Evolutionary conservation across 1,140 invertebrate species (phyloP), one percentile per base, ranked within the genome.

Genomic region (Trypoxylus dichotomus): DNA sequence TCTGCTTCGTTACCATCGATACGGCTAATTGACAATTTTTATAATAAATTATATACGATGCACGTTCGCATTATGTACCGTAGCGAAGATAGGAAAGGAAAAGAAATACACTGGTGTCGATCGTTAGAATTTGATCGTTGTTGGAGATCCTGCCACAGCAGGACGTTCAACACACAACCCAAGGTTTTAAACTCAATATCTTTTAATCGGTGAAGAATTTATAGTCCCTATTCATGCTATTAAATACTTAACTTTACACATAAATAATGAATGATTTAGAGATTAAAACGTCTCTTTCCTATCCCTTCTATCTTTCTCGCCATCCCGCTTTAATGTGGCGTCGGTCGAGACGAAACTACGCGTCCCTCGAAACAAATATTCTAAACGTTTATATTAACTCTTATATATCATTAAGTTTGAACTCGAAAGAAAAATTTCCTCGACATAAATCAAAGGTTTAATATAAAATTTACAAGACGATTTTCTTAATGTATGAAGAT

Each of bases 241-340:
- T 73, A 73, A 73, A 73, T 73, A 73, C 71, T 73, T 73, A 73
- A 73, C 71, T 73, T 73, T 73, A 73, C 71, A 73, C 71, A 73
- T 73, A 73, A 73, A 73, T 73, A 73, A 73, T 73, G 71, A 73
- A 73, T 73, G 71, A 73, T 73, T 73, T 73, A 73, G 37, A 73
- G 71, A 73, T 73, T 73, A 73, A 73, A 73, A 15, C 29, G 10
- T 73, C 27, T n/a, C 25, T 15, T 25, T 37, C 29, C 11, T 11
- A 7, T 73, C 29, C 37, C 32, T 47, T 19, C 43, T 47, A 13
- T 13, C 43, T 47, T 47, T 47, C 43, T 47, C 43, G n/a, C 13
- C 15, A 8, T 8, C 43, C 43, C n/a, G 43, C 15, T 47, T 13
- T n/a, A 47, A 37, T 7, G 32, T 37, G 5, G 43, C 43, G 43